These are phyloP conservation scores for Onychorhynchus coronatus DNA, from an alignment of 2,113 vertebrate species.

Conservation along the genomic window DNA sequence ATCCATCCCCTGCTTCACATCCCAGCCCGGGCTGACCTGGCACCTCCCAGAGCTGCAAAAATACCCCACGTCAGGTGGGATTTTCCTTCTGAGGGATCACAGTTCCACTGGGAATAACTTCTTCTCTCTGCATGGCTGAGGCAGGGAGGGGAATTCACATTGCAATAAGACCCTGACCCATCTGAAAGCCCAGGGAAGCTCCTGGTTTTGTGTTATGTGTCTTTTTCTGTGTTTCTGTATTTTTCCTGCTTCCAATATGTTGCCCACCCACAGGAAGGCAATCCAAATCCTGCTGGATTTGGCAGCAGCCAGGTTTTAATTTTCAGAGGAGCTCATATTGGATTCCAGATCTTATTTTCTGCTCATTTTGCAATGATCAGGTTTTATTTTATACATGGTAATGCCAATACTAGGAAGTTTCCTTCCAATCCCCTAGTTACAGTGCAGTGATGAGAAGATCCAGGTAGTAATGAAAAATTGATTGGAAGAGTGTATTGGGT, in stretches of 20 bases:
- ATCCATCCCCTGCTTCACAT: not conserved
- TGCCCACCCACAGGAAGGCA: not conserved
- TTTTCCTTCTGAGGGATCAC: not conserved
- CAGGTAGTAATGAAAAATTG: not conserved
- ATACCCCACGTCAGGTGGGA: rapidly evolving
- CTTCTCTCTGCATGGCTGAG: not conserved
- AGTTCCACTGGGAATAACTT: not conserved
- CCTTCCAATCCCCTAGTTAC: not conserved
- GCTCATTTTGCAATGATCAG: not conserved
- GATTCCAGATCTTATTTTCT: not conserved
- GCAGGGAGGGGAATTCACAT: not conserved
- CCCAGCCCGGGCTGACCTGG: rapidly evolving
- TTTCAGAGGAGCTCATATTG: not conserved
- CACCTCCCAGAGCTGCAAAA: not conserved
- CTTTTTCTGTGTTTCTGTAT: not conserved
- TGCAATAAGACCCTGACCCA: not conserved
- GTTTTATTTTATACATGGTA: not conserved
- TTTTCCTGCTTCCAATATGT: not conserved
- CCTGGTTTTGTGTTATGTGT: not conserved
- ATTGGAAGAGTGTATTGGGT: not conserved
- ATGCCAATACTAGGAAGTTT: not conserved
- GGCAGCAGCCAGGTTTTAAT: not conserved
- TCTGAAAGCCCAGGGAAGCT: not conserved
- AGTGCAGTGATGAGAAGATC: rapidly evolving
- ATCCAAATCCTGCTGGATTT: not conserved